Conservation (phyloP, 2,113 vertebrate genomes). For the Ophthalmolycus amberensis region DNA sequence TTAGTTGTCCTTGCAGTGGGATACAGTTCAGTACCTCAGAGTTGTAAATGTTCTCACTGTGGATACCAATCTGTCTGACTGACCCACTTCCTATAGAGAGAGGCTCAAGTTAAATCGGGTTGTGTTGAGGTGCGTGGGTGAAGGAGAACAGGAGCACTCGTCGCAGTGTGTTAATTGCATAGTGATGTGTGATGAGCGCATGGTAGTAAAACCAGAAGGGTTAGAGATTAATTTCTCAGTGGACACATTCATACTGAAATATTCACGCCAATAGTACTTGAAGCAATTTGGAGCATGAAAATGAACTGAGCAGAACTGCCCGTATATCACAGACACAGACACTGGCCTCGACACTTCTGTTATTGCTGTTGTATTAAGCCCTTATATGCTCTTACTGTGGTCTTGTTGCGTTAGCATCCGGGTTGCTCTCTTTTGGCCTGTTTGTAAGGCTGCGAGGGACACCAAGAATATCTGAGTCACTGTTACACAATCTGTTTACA, state of each 20-base stretch:
- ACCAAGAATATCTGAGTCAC: slow-evolving; percentile 21
- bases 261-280: no score
- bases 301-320: neutral
- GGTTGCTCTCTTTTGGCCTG: slow-evolving; percentile 9
- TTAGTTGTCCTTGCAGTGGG: neutral
- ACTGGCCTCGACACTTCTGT: neutral
- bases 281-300: neutral
- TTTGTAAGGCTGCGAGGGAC: neutral
- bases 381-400: neutral
- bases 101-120: neutral
- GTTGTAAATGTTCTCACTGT: neutral
- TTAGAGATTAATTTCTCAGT: neutral
- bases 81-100: neutral
- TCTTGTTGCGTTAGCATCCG: neutral
- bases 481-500: slow-evolving; percentile 43
- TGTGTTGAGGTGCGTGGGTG: neutral
- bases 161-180: slow-evolving; percentile 11
- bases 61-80: neutral
- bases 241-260: neutral
- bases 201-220: neutral
- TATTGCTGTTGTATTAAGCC: neutral
- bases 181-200: neutral
- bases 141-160: neutral
- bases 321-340: neutral
- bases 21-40: neutral